Percentiles rank a stretch among this genome's conserved stretches.
These are phyloP conservation scores for Crenuchus spilurus DNA, from an alignment of 2,797 vertebrate species.

Conservation along the genomic window DNA sequence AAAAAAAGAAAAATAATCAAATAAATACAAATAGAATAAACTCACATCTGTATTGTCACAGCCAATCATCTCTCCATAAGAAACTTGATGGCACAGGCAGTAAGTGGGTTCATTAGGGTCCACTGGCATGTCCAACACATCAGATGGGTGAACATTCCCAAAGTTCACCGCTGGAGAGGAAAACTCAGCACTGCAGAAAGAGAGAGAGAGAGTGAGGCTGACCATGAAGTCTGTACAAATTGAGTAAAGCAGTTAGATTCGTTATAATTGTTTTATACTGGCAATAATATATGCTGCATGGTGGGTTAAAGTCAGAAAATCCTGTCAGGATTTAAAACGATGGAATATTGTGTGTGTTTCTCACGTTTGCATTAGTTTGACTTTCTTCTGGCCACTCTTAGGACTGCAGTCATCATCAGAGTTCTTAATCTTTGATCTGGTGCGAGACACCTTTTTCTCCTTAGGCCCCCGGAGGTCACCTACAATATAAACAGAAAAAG, in stretches of 20 bases:
- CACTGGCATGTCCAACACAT: constrained; percentile 90
- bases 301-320: no score
- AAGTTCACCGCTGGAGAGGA: constrained; percentile 85
- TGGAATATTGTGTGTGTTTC: background rate
- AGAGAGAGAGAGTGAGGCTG: background rate
- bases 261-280: no score
- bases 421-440: constrained; percentile 86
- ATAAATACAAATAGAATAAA: background rate
- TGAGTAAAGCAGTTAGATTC: background rate
- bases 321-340: background rate
- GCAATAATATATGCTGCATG: no score
- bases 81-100: constrained; percentile 91
- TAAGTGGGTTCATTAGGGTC: constrained; percentile 91
- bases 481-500: constrained; percentile 16
- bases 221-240: background rate
- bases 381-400: constrained; percentile 85
- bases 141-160: constrained; percentile 87
- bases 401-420: constrained; percentile 86
- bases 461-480: constrained; percentile 85
- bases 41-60: constrained; percentile 90
- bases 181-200: constrained; percentile 78
- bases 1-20: no score
- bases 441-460: constrained; percentile 86
- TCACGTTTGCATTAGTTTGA: constrained; percentile 75
- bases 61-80: constrained; percentile 91